These are phyloP conservation scores for Uromys caudimaculatus DNA, from an alignment of 2,797 vertebrate species.

Conservation along the genomic window DNA sequence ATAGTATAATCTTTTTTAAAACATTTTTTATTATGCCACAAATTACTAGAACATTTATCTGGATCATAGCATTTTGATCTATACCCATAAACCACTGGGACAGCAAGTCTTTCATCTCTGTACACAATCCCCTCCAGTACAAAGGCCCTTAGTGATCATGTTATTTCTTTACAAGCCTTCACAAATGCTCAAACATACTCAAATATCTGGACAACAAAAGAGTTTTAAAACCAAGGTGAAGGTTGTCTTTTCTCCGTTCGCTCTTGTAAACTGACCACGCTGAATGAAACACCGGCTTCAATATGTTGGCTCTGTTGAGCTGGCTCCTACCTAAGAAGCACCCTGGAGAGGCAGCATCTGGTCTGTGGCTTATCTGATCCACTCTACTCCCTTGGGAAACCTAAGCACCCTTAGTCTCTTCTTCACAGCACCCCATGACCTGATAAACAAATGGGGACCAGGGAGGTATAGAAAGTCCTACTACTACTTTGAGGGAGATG, in stretches of 20 bases:
- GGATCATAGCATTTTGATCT: not conserved
- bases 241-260: not conserved
- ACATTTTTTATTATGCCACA: not conserved
- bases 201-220: not conserved
- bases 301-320: not conserved
- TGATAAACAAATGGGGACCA: conserved; percentile 9
- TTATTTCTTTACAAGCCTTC: not conserved
- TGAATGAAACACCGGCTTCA: not conserved
- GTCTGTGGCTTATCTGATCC: conserved; percentile 57
- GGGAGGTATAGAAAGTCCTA: not conserved
- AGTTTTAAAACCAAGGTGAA: not conserved
- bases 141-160: not conserved
- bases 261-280: not conserved
- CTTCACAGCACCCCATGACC: not conserved
- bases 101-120: not conserved
- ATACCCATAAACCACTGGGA: not conserved
- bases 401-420: conserved; percentile 30
- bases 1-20: not conserved
- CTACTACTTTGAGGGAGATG: not conserved
- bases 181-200: not conserved
- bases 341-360: not conserved
- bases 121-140: not conserved
- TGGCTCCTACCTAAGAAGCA: not conserved
- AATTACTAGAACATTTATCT: not conserved
- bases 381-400: conserved; percentile 17